Conservation (phyloP, 1,140 invertebrate genomes). For the Temnothorax longispinosus region DNA sequence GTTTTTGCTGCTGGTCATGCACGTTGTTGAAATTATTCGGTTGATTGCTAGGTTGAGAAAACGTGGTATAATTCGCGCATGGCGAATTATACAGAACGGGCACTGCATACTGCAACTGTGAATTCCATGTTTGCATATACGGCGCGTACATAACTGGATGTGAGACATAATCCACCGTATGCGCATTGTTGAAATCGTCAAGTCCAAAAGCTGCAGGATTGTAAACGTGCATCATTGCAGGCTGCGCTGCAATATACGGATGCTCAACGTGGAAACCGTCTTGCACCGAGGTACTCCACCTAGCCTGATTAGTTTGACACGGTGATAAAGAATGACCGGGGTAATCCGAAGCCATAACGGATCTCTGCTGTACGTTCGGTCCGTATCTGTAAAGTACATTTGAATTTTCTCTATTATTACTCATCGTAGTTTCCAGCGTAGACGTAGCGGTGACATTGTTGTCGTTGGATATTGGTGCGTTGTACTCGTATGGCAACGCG, state of each 20-base stretch:
- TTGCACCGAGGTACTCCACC: constrained; percentile 39
- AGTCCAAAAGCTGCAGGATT: constrained; percentile 31
- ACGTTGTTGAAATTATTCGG: constrained; percentile 14
- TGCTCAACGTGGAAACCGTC: constrained; percentile 50
- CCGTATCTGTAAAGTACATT: constrained; percentile 47
- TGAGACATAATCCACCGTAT: constrained; percentile 29
- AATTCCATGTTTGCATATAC: constrained; percentile 65
- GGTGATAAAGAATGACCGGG: constrained; percentile 11
- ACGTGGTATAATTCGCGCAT: constrained; percentile 14
- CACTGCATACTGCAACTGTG: constrained; percentile 55
- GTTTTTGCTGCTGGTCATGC: constrained; percentile 51
- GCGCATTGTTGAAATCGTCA: constrained; percentile 34
- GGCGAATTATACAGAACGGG: constrained; percentile 48
- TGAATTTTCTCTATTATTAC: constrained; percentile 17
- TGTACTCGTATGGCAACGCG: neutral
- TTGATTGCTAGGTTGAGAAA: neutral
- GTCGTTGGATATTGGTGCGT: constrained; percentile 31
- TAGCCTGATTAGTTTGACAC: neutral
- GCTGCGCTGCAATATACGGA: neutral
- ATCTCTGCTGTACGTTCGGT: constrained; percentile 44
- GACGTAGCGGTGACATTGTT: neutral
- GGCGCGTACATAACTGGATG: constrained; percentile 54
- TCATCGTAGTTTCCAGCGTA: neutral
- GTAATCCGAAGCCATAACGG: constrained; percentile 41
- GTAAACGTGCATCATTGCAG: constrained; percentile 52